Conservation (phyloP, 2,888 invertebrate genomes). For the Caenorhabditis zanzibari region DNA sequence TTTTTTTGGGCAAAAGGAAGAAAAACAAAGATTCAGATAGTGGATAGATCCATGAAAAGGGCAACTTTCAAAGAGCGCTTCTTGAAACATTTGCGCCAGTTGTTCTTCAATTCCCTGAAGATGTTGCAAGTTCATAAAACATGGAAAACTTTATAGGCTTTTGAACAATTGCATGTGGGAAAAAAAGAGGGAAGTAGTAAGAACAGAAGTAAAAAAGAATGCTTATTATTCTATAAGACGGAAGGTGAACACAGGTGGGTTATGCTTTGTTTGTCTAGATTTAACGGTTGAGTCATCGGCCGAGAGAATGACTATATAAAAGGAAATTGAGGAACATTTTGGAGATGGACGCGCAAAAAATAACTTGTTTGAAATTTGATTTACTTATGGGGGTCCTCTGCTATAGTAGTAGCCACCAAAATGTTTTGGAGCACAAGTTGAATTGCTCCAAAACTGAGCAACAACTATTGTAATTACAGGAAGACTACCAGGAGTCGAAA, state of each 20-base stretch:
- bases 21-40: not conserved
- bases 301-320: not conserved
- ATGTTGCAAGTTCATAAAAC: slow-evolving; percentile 42
- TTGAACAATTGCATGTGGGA: not conserved
- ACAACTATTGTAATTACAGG: slow-evolving; percentile 51
- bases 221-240: slow-evolving; percentile 28
- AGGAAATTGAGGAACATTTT: slow-evolving; percentile 18
- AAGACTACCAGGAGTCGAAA: slow-evolving; percentile 34
- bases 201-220: slow-evolving; percentile 12
- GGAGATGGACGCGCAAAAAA: slow-evolving; percentile 18
- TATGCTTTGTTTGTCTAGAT: slow-evolving; percentile 35
- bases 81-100: slow-evolving; percentile 14
- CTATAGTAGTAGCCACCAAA: slow-evolving; percentile 18
- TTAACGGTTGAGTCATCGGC: slow-evolving; percentile 9
- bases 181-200: not conserved
- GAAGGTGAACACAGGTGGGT: slow-evolving; percentile 50
- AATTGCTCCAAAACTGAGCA: slow-evolving; percentile 6
- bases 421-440: slow-evolving; percentile 15
- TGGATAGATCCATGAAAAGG: slow-evolving; percentile 1
- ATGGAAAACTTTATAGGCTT: slow-evolving; percentile 5
- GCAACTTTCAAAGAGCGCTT: slow-evolving; percentile 27
- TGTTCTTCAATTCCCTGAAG: slow-evolving; percentile 23
- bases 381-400: slow-evolving; percentile 5
- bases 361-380: slow-evolving; percentile 29
- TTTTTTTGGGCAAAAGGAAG: not conserved